Evolutionary conservation across 2,113 vertebrate species (phyloP).

Genomic region (Aythya baeri): DNA sequence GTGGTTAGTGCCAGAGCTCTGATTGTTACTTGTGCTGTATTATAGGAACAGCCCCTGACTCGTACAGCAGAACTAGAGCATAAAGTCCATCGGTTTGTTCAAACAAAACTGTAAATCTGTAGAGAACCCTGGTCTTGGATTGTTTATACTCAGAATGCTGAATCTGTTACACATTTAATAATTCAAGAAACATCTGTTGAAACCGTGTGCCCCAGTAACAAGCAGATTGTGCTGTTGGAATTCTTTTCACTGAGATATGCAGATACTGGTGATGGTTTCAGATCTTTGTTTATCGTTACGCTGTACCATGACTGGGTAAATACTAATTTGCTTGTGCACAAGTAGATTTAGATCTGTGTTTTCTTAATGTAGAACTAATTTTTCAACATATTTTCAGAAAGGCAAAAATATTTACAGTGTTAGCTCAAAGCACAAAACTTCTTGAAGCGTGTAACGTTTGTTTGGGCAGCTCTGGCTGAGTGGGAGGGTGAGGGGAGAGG

Average conservation of each 20-base stretch:
- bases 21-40: neutral
- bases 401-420: neutral
- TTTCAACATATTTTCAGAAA: neutral
- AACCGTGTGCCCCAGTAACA: neutral
- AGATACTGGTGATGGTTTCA: slow-evolving; percentile 9
- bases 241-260: neutral
- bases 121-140: neutral
- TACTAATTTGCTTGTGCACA: neutral
- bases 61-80: neutral
- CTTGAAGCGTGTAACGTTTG: neutral
- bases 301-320: neutral
- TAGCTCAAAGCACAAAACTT: neutral
- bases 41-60: neutral
- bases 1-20: neutral
- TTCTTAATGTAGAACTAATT: neutral
- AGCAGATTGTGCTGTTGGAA: neutral
- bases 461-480: neutral
- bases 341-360: neutral
- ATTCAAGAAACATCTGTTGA: slow-evolving; percentile 1
- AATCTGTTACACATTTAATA: neutral
- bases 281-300: neutral
- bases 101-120: neutral
- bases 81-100: neutral
- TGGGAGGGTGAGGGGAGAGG: neutral
- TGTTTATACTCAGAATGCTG: neutral